Base-by-base conservation (phyloP, 2,888 invertebrate species). In the Silvanus unidentatus region DNA sequence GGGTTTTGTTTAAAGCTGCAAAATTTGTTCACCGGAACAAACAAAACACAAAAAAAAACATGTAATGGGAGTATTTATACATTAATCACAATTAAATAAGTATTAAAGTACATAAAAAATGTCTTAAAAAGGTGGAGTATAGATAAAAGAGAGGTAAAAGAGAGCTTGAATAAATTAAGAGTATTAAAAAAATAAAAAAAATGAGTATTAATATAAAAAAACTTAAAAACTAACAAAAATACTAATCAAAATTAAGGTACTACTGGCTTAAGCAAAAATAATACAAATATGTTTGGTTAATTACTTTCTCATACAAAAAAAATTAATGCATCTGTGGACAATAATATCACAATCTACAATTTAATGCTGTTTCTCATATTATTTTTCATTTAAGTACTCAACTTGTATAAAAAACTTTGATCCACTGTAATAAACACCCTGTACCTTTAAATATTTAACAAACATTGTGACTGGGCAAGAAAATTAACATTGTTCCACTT, bases 241-340 rank as follows among this genome's bases (percentile, higher is more conserved):
- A 32, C 32, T 32, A 32, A 32, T 12, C 47, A 45, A 44, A 47
- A 54, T 60, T 60, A 61, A 60, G 61, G 62, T 64, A 63, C 64
- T 65, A 64, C 64, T 64, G 64, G 64, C 64, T 60, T 63, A 56
- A 63, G 59, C 58, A 59, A 62, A 62, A 50, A 32, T 32, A 32
- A 32, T 32, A 45, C 58, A 64, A 64, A 63, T 64, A 57, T 55
- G 58, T 54, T 62, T 47, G 53, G 36, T 44, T 47, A 46, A 32
- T 32, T 32, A 11, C 3, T 5, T 32, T 12, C n/a, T 4, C 3
- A 4, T 8, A 32, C n/a, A 32, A 51, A 50, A 46, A 44, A 47
- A 45, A 49, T 47, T 54, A 55, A 59, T 54, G 53, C 58, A 47
- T 48, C 54, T 61, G 55, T 58, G 58, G 59, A 58, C 56, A 63